Evolutionary conservation across 2,888 invertebrate genomes (phyloP), one percentile per base, ranked within the genome.

Genomic region (Auanema freiburgensis): DNA sequence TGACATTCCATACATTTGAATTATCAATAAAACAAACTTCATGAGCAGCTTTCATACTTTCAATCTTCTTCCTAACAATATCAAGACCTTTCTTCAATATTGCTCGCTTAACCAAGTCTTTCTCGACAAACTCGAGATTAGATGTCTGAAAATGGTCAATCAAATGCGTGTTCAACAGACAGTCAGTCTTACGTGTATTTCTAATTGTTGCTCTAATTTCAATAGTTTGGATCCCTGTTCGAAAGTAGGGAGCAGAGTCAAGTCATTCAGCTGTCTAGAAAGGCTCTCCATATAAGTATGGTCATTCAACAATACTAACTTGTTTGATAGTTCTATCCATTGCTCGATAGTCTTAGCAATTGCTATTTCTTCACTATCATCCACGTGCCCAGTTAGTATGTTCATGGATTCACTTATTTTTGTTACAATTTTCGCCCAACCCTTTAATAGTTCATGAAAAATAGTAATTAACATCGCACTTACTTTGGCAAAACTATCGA

Each of bases 341-440:
- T 76, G 71, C 56, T 76, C 74, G 49, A 76, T 74, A 42, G 64
- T 71, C 3, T 68, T 65, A 10, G 68, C 71, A 41, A 74, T 69
- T 16, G 67, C 70, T 6, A 66, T 66, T 43, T 79, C 79, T 18
- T 75, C 74, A 18, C 66, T 71, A 6, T 67, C 69, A 53, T 71
- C 65, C 10, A 62, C 61, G 18, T 76, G 73, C 11, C 75, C 77
- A 0, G 78, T 71, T 43, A 79, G 52, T 2, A 70, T 66, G 55
- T 76, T 77, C 67, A 80, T 73, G n/a, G 78, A 71, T 51, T 79
- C 77, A 56, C 74, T 74, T 63, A 80, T 79, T 58, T 77, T 77
- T 10, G 75, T 74, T 46, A 80, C 80, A 59, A 80, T 72, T 4
- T 65, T 49, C 2, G 79, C 77, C 80, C 80, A 80, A 10, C 72